Conservation (phyloP, 2,113 vertebrate genomes). For the Monopterus albus region DNA sequence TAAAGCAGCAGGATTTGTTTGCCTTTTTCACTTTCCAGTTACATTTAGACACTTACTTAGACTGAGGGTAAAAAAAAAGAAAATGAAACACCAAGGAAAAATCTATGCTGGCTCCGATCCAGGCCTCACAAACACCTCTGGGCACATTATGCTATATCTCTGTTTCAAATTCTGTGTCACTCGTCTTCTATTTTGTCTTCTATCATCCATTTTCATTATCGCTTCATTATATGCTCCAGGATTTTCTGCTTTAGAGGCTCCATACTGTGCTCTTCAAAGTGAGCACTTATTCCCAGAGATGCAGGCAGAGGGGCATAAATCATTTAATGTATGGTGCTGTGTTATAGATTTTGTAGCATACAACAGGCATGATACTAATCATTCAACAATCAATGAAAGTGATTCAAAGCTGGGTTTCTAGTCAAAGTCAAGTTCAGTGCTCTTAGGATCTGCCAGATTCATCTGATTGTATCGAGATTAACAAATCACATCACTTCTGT, state of each 20-base stretch:
- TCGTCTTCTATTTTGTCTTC: constrained; percentile 25
- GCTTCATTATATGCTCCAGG: constrained; percentile 42
- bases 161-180: constrained; percentile 29
- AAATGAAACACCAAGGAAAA: background rate
- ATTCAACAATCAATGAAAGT: constrained; percentile 51
- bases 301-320: constrained; percentile 36
- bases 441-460: background rate
- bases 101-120: constrained; percentile 6
- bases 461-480: constrained; percentile 47
- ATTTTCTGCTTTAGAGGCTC: constrained; percentile 41
- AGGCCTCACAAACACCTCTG: constrained; percentile 18
- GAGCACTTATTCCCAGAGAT: constrained; percentile 55
- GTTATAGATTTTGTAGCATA: constrained; percentile 23
- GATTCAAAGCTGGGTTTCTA: constrained; percentile 20
- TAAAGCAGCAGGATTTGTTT: background rate
- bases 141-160: background rate
- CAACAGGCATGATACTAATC: constrained; percentile 43
- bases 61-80: background rate
- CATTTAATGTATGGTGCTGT: constrained; percentile 40
- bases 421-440: constrained; percentile 37
- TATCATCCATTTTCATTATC: constrained; percentile 58
- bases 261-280: constrained; percentile 55
- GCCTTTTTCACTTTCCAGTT: background rate
- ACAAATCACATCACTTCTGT: constrained; percentile 61
- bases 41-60: background rate